Evolutionary conservation across 1,140 invertebrate genomes (phyloP).

Genomic region (Euglossa dilemma): DNA sequence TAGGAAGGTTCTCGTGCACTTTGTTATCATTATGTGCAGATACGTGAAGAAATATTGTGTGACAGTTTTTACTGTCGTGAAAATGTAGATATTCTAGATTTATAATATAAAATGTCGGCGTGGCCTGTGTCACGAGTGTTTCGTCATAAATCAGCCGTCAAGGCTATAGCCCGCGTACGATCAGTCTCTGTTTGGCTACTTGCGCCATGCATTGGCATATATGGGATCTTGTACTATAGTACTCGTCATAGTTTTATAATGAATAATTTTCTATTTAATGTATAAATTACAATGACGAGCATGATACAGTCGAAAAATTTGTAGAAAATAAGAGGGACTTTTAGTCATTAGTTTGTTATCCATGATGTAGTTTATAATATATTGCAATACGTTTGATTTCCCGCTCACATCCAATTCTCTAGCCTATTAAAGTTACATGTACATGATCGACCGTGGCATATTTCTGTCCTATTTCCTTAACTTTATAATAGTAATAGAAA

Average conservation of each 20-base stretch:
- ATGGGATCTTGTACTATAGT: slow-evolving; percentile 53
- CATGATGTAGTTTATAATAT: slow-evolving; percentile 46
- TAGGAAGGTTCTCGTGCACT: slow-evolving; percentile 41
- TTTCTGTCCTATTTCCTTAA: background rate
- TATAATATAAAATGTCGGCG: slow-evolving; percentile 26
- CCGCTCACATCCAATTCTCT: slow-evolving; percentile 43
- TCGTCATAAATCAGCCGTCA: slow-evolving; percentile 52
- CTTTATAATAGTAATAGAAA: background rate
- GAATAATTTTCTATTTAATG: slow-evolving; percentile 37
- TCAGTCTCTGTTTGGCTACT: slow-evolving; percentile 63
- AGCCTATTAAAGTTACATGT: background rate
- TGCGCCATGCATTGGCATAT: slow-evolving; percentile 65
- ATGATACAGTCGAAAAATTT: background rate
- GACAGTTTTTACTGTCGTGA: slow-evolving; percentile 21
- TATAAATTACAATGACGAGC: background rate
- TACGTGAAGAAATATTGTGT: slow-evolving; percentile 9
- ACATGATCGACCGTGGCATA: slow-evolving; percentile 7
- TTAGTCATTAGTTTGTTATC: slow-evolving; percentile 59
- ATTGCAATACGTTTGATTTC: slow-evolving; percentile 46
- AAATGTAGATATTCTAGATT: slow-evolving; percentile 29
- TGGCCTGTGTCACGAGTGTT: slow-evolving; percentile 42
- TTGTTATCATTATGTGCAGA: slow-evolving; percentile 38
- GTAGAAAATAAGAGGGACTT: slow-evolving; percentile 55
- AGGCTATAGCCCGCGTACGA: slow-evolving; percentile 66
- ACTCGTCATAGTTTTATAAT: slow-evolving; percentile 34